A percentile compares a stretch with the other conserved stretches of the same genome.
phyloP scores from a whole-genome alignment of 1,140 invertebrate genomes.

The Lamellibrachia luymesi region DNA sequence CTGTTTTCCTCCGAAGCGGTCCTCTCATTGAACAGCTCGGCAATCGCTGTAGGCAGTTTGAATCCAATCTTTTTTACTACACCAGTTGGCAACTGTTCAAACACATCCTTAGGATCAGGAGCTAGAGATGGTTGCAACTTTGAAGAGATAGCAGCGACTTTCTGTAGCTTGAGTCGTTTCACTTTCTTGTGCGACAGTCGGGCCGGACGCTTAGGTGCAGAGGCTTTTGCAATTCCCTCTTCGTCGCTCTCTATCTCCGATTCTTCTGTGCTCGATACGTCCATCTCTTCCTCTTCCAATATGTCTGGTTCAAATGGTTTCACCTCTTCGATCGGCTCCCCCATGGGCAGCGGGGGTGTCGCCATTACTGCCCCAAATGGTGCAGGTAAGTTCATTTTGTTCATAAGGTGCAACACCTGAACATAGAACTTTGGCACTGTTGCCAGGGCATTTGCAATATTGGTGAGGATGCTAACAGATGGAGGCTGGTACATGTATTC shows the following conservation, averaged over 20 bases:
- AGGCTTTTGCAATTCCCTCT: slow-evolving; percentile 48
- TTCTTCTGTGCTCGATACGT: slow-evolving; percentile 61
- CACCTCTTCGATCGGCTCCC: slow-evolving; percentile 2
- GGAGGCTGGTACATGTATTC: slow-evolving; percentile 66
- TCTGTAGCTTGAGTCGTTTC: slow-evolving; percentile 68
- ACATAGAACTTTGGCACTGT: slow-evolving; percentile 79
- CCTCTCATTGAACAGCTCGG: neutral
- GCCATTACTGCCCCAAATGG: slow-evolving; percentile 69
- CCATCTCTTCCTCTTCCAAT: slow-evolving; percentile 34
- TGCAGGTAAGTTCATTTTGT: slow-evolving; percentile 86
- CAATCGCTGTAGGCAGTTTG: slow-evolving; percentile 58
- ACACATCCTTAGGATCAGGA: slow-evolving; percentile 37
- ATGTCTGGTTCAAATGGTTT: slow-evolving; percentile 15
- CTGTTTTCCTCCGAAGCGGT: neutral
- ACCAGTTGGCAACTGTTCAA: slow-evolving; percentile 35
- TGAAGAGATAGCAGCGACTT: slow-evolving; percentile 36
- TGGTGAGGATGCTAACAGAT: slow-evolving; percentile 70
- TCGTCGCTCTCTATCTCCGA: slow-evolving; percentile 79
- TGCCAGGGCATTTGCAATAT: slow-evolving; percentile 75
- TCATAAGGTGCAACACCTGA: slow-evolving; percentile 89
- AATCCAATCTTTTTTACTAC: slow-evolving; percentile 65
- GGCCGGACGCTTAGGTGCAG: slow-evolving; percentile 60
- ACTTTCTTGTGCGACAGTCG: slow-evolving; percentile 60
- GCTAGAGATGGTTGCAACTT: slow-evolving; percentile 43
- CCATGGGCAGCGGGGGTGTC: slow-evolving; percentile 37